Conservation (phyloP, 2,113 vertebrate species). For the Dipodomys ordii region DNA sequence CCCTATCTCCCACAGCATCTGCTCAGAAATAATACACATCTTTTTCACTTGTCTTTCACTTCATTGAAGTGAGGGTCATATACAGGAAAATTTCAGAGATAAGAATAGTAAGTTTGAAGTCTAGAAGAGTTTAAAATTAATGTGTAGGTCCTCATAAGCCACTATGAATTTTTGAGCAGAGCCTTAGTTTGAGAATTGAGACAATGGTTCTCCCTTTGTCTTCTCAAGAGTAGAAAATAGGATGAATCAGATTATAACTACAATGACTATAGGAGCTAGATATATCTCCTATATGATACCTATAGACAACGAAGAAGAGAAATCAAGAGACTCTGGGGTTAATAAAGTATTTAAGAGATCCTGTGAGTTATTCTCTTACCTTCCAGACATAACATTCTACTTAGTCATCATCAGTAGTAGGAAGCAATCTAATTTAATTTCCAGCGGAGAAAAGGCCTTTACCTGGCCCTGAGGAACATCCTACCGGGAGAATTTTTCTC, state of each 20-base stretch:
- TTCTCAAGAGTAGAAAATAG: neutral
- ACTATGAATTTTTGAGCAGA: neutral
- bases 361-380: neutral
- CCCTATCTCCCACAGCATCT: neutral
- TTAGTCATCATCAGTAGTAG: neutral
- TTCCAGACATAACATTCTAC: neutral
- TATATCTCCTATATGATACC: neutral
- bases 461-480: neutral
- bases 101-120: neutral
- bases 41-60: neutral
- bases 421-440: conserved; percentile 28
- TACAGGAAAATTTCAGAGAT: neutral
- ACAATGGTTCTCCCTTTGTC: neutral
- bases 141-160: neutral
- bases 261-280: neutral
- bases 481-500: neutral
- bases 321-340: neutral
- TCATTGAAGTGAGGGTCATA: neutral
- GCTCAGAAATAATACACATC: neutral
- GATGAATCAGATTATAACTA: neutral
- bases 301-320: neutral
- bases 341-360: neutral
- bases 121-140: neutral
- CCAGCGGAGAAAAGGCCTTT: neutral
- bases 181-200: neutral